Evolutionary conservation across 30 jellyfish, hydroid and myxozoan species (phyloP).

Genomic region (Aurelia sp.): DNA sequence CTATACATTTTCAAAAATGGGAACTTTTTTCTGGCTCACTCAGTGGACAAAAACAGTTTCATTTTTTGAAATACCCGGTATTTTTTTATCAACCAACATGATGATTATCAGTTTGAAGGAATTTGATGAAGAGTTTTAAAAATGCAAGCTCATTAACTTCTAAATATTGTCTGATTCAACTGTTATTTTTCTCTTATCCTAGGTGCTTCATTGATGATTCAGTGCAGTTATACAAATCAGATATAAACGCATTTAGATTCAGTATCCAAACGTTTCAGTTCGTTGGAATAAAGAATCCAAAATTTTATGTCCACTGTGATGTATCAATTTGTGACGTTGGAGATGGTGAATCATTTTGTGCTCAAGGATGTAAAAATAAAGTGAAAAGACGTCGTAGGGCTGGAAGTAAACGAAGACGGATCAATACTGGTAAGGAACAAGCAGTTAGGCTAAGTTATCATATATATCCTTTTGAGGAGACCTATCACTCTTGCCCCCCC

Average conservation of each 20-base stretch:
- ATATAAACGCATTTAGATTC: slow-evolving; percentile 41
- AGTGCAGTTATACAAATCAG: slow-evolving; percentile 62
- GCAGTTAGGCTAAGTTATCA: no score
- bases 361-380: slow-evolving; percentile 46
- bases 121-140: no score
- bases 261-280: slow-evolving; percentile 76
- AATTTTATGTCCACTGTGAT: slow-evolving; percentile 79
- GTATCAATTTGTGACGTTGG: slow-evolving; percentile 73
- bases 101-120: no score
- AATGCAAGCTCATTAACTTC: no score
- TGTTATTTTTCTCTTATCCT: background rate
- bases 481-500: no score
- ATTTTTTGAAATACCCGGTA: no score
- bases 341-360: slow-evolving; percentile 61
- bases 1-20: no score
- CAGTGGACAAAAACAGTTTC: no score
- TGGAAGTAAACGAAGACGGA: background rate
- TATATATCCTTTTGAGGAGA: no score
- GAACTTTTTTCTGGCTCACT: no score
- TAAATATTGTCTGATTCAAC: background rate
- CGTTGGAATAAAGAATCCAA: slow-evolving; percentile 36
- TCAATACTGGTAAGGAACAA: no score
- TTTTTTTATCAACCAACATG: no score
- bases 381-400: slow-evolving; percentile 10
- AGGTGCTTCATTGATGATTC: slow-evolving; percentile 81